A percentile compares a stretch with the other conserved stretches of the same genome.
These are phyloP conservation scores for Archivesica marissinica DNA, from an alignment of 1,140 invertebrate genomes.

Conservation along the genomic window DNA sequence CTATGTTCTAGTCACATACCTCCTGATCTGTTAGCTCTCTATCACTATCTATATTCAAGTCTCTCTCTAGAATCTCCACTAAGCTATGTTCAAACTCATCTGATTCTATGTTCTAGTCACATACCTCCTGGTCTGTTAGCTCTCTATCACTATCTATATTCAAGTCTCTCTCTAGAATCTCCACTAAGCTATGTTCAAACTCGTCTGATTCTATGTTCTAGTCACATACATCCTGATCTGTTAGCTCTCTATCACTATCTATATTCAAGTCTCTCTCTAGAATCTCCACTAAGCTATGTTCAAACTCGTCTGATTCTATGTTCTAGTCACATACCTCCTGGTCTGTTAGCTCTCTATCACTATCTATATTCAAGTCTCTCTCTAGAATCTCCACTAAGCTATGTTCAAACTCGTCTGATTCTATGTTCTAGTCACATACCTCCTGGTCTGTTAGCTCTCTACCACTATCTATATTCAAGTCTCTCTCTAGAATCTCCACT, in stretches of 20 bases:
- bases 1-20: too few relatives aligned
- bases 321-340: background rate
- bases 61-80: conserved; percentile 58
- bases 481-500: conserved; percentile 59
- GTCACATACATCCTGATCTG: background rate
- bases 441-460: background rate
- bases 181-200: conserved; percentile 63
- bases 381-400: conserved; percentile 59
- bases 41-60: conserved; percentile 29
- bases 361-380: conserved; percentile 32
- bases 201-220: conserved; percentile 49
- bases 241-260: conserved; percentile 20
- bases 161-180: conserved; percentile 53
- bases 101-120: too few relatives aligned
- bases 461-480: conserved; percentile 16
- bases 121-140: background rate
- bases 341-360: conserved; percentile 4
- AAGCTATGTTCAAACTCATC: conserved; percentile 66
- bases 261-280: conserved; percentile 41
- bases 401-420: conserved; percentile 64
- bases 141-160: conserved; percentile 29
- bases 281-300: conserved; percentile 60
- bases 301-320: conserved; percentile 64
- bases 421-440: conserved; percentile 8
- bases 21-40: background rate